A percentile compares a stretch with the other conserved stretches of the same genome.
Evolutionary conservation across 2,113 vertebrate species (phyloP).

Genomic region (Eubucco bourcierii): DNA sequence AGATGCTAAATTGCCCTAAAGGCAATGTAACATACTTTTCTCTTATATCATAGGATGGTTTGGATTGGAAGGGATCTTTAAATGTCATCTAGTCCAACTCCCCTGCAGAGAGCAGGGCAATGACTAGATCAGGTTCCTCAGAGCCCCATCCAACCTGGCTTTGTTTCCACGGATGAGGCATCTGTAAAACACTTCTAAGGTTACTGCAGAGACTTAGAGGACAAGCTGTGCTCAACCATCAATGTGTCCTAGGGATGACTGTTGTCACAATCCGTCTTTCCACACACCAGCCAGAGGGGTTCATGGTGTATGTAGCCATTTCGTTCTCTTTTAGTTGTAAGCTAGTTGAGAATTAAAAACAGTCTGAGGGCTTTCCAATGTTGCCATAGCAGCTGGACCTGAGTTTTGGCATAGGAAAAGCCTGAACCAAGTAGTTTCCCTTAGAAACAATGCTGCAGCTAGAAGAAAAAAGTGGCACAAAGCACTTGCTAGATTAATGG

Average conservation of each 20-base stretch:
- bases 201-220: neutral
- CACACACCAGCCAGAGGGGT: neutral
- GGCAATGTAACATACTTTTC: neutral
- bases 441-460: conserved; percentile 27
- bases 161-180: neutral
- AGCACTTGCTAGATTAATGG: neutral
- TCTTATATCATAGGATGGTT: neutral
- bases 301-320: neutral
- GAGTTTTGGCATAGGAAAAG: conserved; percentile 36
- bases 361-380: neutral
- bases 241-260: neutral
- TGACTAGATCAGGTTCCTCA: no score
- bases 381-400: conserved; percentile 52
- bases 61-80: no score
- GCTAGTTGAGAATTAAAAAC: conserved; percentile 7
- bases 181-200: neutral
- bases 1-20: neutral
- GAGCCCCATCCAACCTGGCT: no score
- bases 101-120: no score
- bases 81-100: no score
- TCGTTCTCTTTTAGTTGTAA: neutral
- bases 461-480: neutral
- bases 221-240: neutral
- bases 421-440: neutral
- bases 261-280: neutral